Percentiles rank a stretch among this genome's conserved stretches.
These are phyloP conservation scores for Fistularia tabacaria DNA, from an alignment of 2,797 vertebrate genomes.

Conservation along the genomic window DNA sequence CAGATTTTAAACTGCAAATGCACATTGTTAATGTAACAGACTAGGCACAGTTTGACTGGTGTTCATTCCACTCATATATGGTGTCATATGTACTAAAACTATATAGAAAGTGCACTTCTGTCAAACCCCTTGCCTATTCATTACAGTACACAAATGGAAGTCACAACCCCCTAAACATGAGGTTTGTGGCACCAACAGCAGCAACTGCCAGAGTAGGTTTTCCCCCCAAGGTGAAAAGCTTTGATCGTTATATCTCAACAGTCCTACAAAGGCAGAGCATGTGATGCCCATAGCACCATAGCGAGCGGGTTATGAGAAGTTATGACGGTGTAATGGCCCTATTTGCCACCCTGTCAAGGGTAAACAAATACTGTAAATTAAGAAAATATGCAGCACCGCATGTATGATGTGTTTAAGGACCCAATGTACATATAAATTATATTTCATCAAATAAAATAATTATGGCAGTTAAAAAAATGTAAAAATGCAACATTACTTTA, in stretches of 20 bases:
- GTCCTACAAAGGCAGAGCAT: slow-evolving; percentile 61
- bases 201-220: slow-evolving; percentile 26
- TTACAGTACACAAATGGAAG: slow-evolving; percentile 11
- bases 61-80: background rate
- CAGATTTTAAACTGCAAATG: slow-evolving; percentile 38
- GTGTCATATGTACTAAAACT: slow-evolving; percentile 6
- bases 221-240: slow-evolving; percentile 52
- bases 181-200: slow-evolving; percentile 10
- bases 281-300: slow-evolving; percentile 67
- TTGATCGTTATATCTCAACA: slow-evolving; percentile 57
- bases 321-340: slow-evolving; percentile 42
- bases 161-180: slow-evolving; percentile 1
- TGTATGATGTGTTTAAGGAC: slow-evolving; percentile 44
- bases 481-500: slow-evolving; percentile 61
- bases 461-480: slow-evolving; percentile 31
- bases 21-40: slow-evolving; percentile 11
- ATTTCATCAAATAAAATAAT: slow-evolving; percentile 48
- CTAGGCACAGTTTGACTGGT: slow-evolving; percentile 5
- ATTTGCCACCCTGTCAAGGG: slow-evolving; percentile 43
- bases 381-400: slow-evolving; percentile 52
- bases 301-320: slow-evolving; percentile 61
- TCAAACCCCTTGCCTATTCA: slow-evolving; percentile 10
- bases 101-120: slow-evolving; percentile 45
- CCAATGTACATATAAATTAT: slow-evolving; percentile 63
- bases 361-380: slow-evolving; percentile 32